Evolutionary conservation across 2,113 vertebrate genomes (phyloP), one percentile per base, ranked within the genome.

Genomic region (Notiomystis cincta): DNA sequence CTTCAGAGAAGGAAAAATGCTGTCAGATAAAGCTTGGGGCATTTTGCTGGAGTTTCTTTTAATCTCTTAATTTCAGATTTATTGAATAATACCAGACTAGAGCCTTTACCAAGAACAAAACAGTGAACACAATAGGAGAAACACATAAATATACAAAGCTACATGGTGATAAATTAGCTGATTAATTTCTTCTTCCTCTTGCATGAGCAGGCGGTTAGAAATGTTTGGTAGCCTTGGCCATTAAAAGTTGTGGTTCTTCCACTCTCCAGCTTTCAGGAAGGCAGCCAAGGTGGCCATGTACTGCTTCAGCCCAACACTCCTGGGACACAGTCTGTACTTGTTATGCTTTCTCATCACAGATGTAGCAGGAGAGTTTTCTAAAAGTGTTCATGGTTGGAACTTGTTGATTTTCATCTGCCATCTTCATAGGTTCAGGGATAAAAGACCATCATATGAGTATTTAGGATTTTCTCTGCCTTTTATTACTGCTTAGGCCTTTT

Each of bases 321-420:
- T 45, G 30, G 16, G 31, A 11, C 9, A 24, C 12, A 35, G 4
- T 1, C 25, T 56, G 9, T 38, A 30, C 23, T 67, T 40, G 6
- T 25, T 76, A 15, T 30, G 9, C 6, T 50, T 65, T 6, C 42
- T 51, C 37, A 25, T 9, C 24, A 30, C 24, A 56, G 42, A 16
- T 6, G 31, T 0, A 1, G 62, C 47, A 2, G 4, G 42, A 33
- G 11, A 82, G 6, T 21, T 71, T 86, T 40, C 24, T 53, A 14
- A 57, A 54, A 31, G 11, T 4, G 1, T 23, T 66, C 30, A 33
- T n/a, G 1, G 0, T 8, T 73, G 23, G 25, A 94, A 50, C 16
- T 28, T 10, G 3, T 19, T 25, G 13, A 4, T 69, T 88, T 87
- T 89, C 37, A 28, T 56, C 25, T 72, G 37, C 35, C 20, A 51